Percentiles rank a stretch among this genome's conserved stretches.
These are phyloP conservation scores for Mystacides longicornis DNA, from an alignment of 2,888 invertebrate genomes.

Conservation along the genomic window DNA sequence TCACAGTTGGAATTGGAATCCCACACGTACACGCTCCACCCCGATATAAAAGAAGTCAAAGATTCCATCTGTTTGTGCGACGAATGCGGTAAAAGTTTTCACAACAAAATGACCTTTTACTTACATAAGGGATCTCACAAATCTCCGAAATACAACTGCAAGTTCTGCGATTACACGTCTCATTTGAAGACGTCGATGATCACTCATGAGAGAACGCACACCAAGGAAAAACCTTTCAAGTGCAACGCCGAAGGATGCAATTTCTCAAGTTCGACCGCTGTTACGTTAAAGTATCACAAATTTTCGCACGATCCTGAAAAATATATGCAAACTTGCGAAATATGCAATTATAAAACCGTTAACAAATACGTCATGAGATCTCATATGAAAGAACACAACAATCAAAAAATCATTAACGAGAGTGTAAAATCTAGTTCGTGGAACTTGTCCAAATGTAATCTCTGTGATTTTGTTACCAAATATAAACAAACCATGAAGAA, in stretches of 20 bases:
- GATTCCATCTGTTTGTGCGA: not conserved
- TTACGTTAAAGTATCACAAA: not conserved
- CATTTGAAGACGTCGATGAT: not conserved
- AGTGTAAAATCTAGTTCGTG: no score
- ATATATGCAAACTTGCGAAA: constrained; percentile 1
- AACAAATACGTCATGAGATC: constrained; percentile 2
- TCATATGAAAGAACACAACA: not conserved
- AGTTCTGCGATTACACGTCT: constrained; percentile 1
- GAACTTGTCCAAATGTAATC: not conserved
- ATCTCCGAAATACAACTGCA: not conserved
- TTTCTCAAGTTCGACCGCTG: not conserved
- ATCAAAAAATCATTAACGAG: not conserved
- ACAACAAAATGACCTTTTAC: not conserved
- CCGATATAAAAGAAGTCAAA: not conserved
- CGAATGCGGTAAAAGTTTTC: not conserved
- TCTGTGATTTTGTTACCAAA: constrained; percentile 1
- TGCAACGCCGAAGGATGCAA: not conserved
- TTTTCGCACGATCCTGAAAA: constrained; percentile 3
- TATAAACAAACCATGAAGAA: constrained; percentile 4
- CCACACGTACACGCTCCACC: not conserved
- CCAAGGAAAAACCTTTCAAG: constrained; percentile 1
- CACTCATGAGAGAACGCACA: not conserved
- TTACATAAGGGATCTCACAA: not conserved
- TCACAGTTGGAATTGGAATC: not conserved
- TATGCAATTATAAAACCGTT: not conserved